Evolutionary conservation across 2,113 vertebrate species (phyloP), one percentile per base, ranked within the genome.

Genomic region (Bufo gargarizans): DNA sequence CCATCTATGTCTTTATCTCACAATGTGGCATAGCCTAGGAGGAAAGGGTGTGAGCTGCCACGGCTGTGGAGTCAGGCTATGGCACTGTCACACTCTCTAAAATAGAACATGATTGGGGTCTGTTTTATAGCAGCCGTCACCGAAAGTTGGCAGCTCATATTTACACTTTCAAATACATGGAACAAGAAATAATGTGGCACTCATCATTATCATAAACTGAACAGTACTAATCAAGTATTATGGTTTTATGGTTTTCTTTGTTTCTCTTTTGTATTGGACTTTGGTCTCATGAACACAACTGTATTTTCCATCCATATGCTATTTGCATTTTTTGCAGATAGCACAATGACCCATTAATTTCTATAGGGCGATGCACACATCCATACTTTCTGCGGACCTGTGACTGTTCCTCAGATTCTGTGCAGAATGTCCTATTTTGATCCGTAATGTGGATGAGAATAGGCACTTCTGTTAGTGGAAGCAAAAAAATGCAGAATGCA

Each of bases 11-110:
- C 71, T 47, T 89, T 89, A 84, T 89, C 87, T 89, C 47, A 56
- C 13, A 43, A n/a, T n/a, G 71, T 88, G 72, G 81, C 50, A 89
- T 13, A 45, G 87, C 74, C 74, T 59, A 19, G 77, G 71, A 84
- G 87, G 87, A 84, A 89, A 89, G 87, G 87, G 87, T 67, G 87
- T 89, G 87, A 89, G 59, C 72, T 89, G 82, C 87, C 72, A 84
- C 87, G 74, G 87, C 87, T 58, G 43, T 74, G 84, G 58, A 67
- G 81, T 55, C 22, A 89, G 74, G 76, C 87, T 74, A 89, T 89
- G 72, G 71, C 87, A 84, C 81, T 89, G 87, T 89, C 87, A 89
- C 82, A 78, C 58, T 58, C 17, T 67, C 87, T 69, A 89, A 89
- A 89, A 89, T 89, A 89, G 87, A 84, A 88, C 77, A 88, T 78